phyloP scores from a whole-genome alignment of 2,113 vertebrate species.

The Paratilapia polleni region DNA sequence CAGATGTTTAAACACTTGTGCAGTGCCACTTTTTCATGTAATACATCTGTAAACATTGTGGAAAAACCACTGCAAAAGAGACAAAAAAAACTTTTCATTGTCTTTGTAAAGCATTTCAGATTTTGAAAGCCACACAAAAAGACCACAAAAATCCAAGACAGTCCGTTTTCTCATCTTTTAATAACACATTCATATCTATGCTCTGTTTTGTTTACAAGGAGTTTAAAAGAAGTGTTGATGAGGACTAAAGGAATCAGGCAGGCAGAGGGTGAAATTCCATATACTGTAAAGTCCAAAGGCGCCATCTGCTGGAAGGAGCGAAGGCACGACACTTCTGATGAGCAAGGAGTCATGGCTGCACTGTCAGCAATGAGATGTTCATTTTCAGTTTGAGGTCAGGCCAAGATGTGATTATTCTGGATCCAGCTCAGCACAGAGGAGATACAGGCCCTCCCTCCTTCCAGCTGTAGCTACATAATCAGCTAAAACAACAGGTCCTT shows the following conservation, averaged over 20 bases:
- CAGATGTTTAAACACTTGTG: too few species aligned
- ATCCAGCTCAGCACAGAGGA: neutral
- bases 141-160: neutral
- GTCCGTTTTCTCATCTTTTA: conserved; percentile 83
- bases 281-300: conserved; percentile 72
- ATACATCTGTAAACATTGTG: neutral
- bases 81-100: neutral
- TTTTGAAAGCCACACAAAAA: conserved; percentile 4
- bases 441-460: conserved; percentile 20
- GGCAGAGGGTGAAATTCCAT: conserved; percentile 81
- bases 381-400: neutral
- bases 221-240: conserved; percentile 84
- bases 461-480: conserved; percentile 59
- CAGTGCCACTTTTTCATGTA: neutral
- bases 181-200: conserved; percentile 88
- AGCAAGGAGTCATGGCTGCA: neutral
- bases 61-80: neutral
- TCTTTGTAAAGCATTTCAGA: neutral
- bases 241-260: conserved; percentile 81
- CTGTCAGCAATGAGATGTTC: neutral
- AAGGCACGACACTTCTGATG: neutral
- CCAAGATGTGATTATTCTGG: neutral
- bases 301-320: conserved; percentile 55
- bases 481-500: conserved; percentile 76
- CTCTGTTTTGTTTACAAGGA: conserved; percentile 86